These are phyloP conservation scores for Silurus meridionalis DNA, from an alignment of 2,113 vertebrate species.

Conservation along the genomic window DNA sequence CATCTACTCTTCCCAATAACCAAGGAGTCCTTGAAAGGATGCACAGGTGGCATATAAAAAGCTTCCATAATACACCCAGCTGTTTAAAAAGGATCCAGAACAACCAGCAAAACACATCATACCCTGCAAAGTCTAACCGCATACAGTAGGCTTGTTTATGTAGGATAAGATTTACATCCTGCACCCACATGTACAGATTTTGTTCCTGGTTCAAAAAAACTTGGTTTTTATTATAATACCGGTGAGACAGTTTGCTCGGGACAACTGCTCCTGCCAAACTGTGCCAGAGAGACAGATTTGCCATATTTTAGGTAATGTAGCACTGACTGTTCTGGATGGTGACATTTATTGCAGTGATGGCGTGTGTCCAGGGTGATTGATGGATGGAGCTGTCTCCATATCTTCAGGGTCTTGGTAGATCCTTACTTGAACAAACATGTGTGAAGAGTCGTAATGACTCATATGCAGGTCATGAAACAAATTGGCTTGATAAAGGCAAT, in stretches of 20 bases:
- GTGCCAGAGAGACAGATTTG: neutral
- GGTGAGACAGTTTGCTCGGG: neutral
- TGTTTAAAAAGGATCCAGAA: neutral
- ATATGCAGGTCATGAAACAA: neutral
- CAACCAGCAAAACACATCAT: neutral
- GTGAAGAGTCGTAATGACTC: neutral
- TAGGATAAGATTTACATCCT: neutral
- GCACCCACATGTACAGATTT: neutral
- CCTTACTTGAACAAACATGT: neutral
- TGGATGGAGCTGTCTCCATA: neutral
- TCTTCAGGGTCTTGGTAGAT: neutral
- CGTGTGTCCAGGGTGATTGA: neutral
- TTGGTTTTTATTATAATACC: neutral
- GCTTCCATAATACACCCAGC: neutral
- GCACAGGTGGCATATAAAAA: neutral
- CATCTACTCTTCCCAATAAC: constrained; percentile 12
- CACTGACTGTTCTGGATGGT: neutral
- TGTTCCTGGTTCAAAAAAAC: neutral
- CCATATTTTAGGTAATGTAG: neutral
- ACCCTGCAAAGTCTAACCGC: neutral
- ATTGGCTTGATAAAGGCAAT: neutral
- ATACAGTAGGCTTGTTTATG: neutral
- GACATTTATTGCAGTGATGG: neutral
- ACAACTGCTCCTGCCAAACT: neutral
- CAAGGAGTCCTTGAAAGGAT: neutral